Evolutionary conservation across 2,113 vertebrate species (phyloP), one percentile per base, ranked within the genome.

Genomic region (Trogon surrucura): DNA sequence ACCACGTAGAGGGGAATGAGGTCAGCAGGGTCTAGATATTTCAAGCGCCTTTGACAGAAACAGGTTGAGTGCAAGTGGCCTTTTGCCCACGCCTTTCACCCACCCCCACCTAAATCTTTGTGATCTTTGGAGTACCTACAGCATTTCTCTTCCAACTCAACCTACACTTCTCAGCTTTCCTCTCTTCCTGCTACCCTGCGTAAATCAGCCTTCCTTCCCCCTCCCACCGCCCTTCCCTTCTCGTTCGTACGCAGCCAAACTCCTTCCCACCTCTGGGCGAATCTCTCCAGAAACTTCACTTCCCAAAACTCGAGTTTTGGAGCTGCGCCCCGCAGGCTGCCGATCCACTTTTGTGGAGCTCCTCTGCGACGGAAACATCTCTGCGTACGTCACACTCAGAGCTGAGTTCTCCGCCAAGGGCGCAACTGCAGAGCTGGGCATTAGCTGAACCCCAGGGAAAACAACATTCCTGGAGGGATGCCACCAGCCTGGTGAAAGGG

Each of bases 1-100:
- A 64, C 4, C 64, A 47, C 0, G 2, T 0, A 1, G 8, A 56
- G 34, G 9, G 6, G 27, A 62, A 38, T 0, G 0, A 79, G 48
- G 29, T 2, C 12, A 1, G 53, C 44, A 27, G 36, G 65, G 38
- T 8, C 1, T 4, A 17, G 36, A 8, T 11, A 45, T 6, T 13
- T 53, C 21, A 26, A 60, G 32, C 23, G 66, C 8, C 48, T 58
- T 10, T 3, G 3, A 72, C 11, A 73, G 29, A 26, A 71, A 5
- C 0, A 2, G 32, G 47, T 30, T 66, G 32, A 27, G 38, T 16
- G 13, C 45, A 16, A 14, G 50, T 12, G 26, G 2, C 34, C 10
- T 64, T 80, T 83, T 62, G 18, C 30, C 25, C 16, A 4, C 7
- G 26, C 16, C 13, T 74, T 62, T 54, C 2, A 2, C 25, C 18